Evolutionary conservation across 2,113 vertebrate species (phyloP).

Genomic region (Ochotona curzoniae): DNA sequence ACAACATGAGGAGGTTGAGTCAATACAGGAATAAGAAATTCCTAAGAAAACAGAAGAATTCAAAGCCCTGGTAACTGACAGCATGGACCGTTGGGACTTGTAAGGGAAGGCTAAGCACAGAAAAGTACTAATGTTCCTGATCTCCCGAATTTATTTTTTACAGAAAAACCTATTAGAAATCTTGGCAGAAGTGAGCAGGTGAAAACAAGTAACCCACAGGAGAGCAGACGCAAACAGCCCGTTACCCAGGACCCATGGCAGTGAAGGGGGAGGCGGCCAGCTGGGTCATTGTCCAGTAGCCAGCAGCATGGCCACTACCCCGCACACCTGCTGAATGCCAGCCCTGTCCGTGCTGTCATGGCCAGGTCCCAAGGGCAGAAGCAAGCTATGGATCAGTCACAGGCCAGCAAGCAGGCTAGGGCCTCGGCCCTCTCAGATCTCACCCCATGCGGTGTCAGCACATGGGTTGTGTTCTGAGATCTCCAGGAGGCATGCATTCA

Average conservation of each 20-base stretch:
- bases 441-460: fast-evolving
- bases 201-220: neutral
- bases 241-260: neutral
- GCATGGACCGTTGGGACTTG: neutral
- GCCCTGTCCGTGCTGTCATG: fast-evolving
- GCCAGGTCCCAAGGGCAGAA: neutral
- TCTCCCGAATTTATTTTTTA: neutral
- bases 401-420: neutral
- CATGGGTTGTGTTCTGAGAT: too few relatives aligned
- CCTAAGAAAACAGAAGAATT: neutral
- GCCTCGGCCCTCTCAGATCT: fast-evolving
- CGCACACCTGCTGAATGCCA: fast-evolving
- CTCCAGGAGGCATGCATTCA: neutral
- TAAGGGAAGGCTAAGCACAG: neutral
- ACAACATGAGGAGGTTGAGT: neutral
- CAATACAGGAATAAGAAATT: neutral
- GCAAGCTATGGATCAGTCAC: fast-evolving
- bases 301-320: fast-evolving
- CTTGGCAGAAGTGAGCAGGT: neutral
- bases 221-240: neutral
- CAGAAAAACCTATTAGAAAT: neutral
- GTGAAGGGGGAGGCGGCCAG: neutral
- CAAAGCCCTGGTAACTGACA: neutral
- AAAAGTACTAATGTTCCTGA: neutral
- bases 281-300: fast-evolving